These are phyloP conservation scores for Bombus affinis DNA, from an alignment of 1,140 invertebrate genomes.

Conservation along the genomic window DNA sequence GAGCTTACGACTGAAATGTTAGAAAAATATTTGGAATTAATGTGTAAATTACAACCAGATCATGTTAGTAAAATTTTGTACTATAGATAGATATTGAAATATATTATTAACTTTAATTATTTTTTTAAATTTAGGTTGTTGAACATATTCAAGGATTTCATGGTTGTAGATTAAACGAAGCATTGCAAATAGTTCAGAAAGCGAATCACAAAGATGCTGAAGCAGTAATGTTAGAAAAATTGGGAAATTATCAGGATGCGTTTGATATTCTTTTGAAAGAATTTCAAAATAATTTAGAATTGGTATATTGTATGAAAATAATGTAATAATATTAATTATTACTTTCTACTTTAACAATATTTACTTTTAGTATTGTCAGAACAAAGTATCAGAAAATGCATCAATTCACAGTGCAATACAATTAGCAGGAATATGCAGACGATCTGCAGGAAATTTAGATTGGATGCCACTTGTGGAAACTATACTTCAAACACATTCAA, in stretches of 20 bases:
- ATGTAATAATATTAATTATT: slow-evolving; percentile 53
- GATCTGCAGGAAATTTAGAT: slow-evolving; percentile 78
- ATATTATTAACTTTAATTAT: background rate
- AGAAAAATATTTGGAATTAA: slow-evolving; percentile 87
- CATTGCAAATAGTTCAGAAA: slow-evolving; percentile 75
- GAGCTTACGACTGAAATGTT: slow-evolving; percentile 83
- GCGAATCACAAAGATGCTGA: slow-evolving; percentile 76
- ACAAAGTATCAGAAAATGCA: slow-evolving; percentile 69
- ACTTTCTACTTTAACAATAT: background rate
- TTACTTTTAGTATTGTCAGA: slow-evolving; percentile 59
- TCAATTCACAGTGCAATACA: slow-evolving; percentile 70
- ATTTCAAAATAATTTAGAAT: slow-evolving; percentile 71
- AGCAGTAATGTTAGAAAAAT: slow-evolving; percentile 79
- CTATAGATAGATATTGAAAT: background rate
- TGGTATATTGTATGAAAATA: slow-evolving; percentile 47
- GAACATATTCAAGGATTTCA: slow-evolving; percentile 75
- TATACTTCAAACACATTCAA: slow-evolving; percentile 73
- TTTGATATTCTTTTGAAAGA: slow-evolving; percentile 76
- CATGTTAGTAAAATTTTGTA: slow-evolving; percentile 64
- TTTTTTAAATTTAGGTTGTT: slow-evolving; percentile 67
- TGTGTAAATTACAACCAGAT: slow-evolving; percentile 86
- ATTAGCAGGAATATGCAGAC: slow-evolving; percentile 76
- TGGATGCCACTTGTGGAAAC: slow-evolving; percentile 80
- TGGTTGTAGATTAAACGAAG: slow-evolving; percentile 77
- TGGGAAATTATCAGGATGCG: slow-evolving; percentile 79